These are phyloP conservation scores for Falco naumanni DNA, from an alignment of 2,797 vertebrate genomes.

Conservation along the genomic window DNA sequence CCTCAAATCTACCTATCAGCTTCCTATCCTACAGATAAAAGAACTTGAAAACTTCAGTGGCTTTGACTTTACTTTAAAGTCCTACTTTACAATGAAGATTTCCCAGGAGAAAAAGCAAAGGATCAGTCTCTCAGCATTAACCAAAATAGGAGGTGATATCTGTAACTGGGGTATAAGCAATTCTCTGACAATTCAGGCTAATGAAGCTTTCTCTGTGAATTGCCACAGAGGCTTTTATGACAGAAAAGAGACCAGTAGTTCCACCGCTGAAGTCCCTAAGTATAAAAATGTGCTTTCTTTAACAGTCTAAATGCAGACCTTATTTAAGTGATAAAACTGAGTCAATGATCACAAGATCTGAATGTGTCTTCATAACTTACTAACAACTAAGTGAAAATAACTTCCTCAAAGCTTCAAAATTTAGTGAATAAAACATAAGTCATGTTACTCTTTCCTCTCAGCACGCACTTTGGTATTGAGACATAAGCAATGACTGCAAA, in stretches of 20 bases:
- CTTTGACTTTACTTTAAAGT: slow-evolving; percentile 6
- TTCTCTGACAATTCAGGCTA: slow-evolving; percentile 54
- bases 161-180: slow-evolving; percentile 22
- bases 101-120: slow-evolving; percentile 12
- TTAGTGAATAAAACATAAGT: slow-evolving; percentile 11
- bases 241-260: slow-evolving; percentile 41
- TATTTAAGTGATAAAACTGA: background rate
- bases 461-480: background rate
- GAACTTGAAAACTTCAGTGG: background rate
- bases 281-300: slow-evolving; percentile 32
- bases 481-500: background rate
- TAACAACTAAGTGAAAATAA: background rate
- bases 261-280: background rate
- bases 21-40: background rate
- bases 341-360: slow-evolving; percentile 10
- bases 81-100: background rate
- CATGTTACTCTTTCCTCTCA: background rate
- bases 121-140: background rate
- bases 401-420: background rate
- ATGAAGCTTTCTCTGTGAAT: slow-evolving; percentile 55
- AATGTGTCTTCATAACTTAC: background rate
- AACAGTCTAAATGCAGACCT: slow-evolving; percentile 16
- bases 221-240: slow-evolving; percentile 47
- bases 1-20: background rate
- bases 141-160: slow-evolving; percentile 26